These are phyloP conservation scores for Drosophila athabasca DNA, from an alignment of 1,140 invertebrate species.

Conservation along the genomic window DNA sequence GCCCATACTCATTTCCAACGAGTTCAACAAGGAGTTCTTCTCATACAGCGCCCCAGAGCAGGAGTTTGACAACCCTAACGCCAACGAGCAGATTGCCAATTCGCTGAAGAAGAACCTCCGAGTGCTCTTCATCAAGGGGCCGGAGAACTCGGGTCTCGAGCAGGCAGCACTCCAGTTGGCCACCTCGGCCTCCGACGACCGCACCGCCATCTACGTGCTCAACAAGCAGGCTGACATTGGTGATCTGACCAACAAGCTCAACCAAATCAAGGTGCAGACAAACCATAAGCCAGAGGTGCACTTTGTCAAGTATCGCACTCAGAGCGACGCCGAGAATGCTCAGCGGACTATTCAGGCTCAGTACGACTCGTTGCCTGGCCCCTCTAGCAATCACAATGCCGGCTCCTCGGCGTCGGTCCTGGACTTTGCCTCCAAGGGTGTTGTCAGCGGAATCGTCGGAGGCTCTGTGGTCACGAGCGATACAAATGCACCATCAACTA, in stretches of 20 bases:
- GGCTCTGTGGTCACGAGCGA: conserved; percentile 16
- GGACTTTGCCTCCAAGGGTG: conserved; percentile 59
- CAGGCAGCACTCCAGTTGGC: conserved; percentile 88
- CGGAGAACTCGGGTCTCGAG: conserved; percentile 85
- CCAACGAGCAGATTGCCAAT: conserved; percentile 52
- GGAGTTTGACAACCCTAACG: conserved; percentile 58
- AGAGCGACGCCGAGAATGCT: conserved; percentile 84
- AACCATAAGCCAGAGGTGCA: conserved; percentile 88
- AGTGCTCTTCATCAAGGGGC: conserved; percentile 93
- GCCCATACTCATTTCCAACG: conserved; percentile 47
- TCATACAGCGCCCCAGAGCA: conserved; percentile 69
- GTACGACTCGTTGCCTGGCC: conserved; percentile 65
- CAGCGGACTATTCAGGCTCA: conserved; percentile 72
- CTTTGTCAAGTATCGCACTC: conserved; percentile 89
- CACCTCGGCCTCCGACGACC: conserved; percentile 88
- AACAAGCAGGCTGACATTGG: conserved; percentile 86
- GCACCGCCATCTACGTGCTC: conserved; percentile 92
- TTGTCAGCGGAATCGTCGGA: not conserved
- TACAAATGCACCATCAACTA: conserved; percentile 46
- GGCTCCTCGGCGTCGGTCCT: conserved; percentile 56
- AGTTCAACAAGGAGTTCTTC: conserved; percentile 75
- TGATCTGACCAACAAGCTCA: conserved; percentile 59
- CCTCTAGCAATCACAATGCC: conserved; percentile 57
- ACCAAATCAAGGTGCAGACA: conserved; percentile 53
- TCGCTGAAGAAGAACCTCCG: conserved; percentile 91